phyloP scores from a whole-genome alignment of 2,888 invertebrate species.

The Biston stratarius region DNA sequence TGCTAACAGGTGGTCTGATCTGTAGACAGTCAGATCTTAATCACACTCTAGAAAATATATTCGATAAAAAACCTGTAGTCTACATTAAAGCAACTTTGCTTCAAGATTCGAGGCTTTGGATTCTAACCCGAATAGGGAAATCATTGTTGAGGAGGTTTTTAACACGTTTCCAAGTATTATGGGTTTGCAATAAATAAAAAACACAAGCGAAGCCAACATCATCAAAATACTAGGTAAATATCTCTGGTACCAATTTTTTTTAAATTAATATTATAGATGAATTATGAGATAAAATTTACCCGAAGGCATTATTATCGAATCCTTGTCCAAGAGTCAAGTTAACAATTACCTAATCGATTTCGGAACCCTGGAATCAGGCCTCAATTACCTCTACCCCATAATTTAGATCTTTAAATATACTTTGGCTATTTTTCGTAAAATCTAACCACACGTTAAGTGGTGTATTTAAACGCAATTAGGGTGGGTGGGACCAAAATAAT shows the following conservation, averaged over 20 bases:
- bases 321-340: constrained; percentile 17
- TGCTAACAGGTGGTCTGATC: no score
- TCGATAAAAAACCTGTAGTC: no score
- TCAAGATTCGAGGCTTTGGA: background rate
- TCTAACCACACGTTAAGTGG: constrained; percentile 45
- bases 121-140: no score
- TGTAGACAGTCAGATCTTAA: no score
- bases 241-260: no score
- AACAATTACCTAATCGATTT: constrained; percentile 37
- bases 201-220: no score
- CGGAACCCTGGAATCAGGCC: constrained; percentile 23
- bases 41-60: no score
- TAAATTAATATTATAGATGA: background rate
- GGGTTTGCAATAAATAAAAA: no score
- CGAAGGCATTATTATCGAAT: constrained; percentile 23
- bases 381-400: constrained; percentile 37
- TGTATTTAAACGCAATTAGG: constrained; percentile 48
- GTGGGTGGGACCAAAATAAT: constrained; percentile 44
- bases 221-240: no score
- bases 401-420: constrained; percentile 36
- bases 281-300: background rate
- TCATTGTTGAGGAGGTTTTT: background rate
- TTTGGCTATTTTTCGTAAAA: constrained; percentile 39
- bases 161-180: no score
- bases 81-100: no score